Base-by-base conservation (phyloP, 2,113 vertebrate species). In the Salminus brasiliensis region DNA sequence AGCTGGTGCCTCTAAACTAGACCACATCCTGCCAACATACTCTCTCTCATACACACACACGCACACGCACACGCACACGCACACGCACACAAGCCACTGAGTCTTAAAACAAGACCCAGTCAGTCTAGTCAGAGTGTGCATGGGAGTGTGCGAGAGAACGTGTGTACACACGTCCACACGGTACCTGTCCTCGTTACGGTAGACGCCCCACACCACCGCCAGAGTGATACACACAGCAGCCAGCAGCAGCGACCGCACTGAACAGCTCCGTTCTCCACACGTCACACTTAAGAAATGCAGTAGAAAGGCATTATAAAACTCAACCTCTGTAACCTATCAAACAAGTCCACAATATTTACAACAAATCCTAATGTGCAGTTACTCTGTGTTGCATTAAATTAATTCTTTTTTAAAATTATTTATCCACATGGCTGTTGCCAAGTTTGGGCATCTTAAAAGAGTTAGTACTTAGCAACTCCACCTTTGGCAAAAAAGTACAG, bases 131-230 rank as follows among this genome's bases (percentile, higher is more conserved):
- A n/a, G n/a, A n/a, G n/a, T n/a, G n/a, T n/a, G n/a, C n/a, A n/a
- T n/a, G n/a, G n/a, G n/a, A 9, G 52, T 16, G 39, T 29, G 68
- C 25, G 62, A 43, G 65, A 34, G 72, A 66, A 59, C 21, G 39
- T 67, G 67, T 30, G 77, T 69, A 5, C 16, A 49, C 18, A 39
- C 9, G 25, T 10, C 0, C 15, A 43, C 2, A 79, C 76, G 39
- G 72, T 94, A 98, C 97, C 96, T 94, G 87, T 98, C 95, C 84
- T 98, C 95, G 85, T 99, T 97, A 85, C 97, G 92, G 93, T 96
- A 96, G 23, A 97, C 95, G 25, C 90, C 96, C 97, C 96, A 98
- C 76, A 96, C 83, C 78, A 95, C 93, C 86, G 96, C 87, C 49
- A 95, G 72, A 67, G 87, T 92, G 83, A 94, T 87, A 86, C 96